Evolutionary conservation across 2,113 vertebrate species (phyloP).

Genomic region (Terrapene triunguis): DNA sequence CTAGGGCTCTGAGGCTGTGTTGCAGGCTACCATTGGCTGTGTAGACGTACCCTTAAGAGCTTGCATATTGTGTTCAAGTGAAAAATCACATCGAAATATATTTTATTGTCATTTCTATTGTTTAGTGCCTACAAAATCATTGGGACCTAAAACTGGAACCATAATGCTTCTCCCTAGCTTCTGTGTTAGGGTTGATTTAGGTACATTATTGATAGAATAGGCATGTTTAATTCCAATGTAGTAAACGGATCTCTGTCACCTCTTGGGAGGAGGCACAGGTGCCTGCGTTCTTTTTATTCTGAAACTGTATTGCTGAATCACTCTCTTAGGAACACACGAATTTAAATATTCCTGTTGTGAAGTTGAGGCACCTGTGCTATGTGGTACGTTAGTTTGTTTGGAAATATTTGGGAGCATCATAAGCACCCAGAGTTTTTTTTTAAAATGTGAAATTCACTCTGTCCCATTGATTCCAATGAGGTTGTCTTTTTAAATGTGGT

Average conservation of each 20-base stretch:
- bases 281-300: background rate
- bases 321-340: background rate
- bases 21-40: background rate
- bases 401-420: conserved; percentile 58
- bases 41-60: background rate
- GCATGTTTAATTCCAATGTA: background rate
- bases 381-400: conserved; percentile 45
- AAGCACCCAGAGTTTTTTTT: conserved; percentile 41
- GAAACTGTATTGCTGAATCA: background rate
- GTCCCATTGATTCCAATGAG: background rate
- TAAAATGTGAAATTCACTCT: conserved; percentile 45
- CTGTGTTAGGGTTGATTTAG: rapidly evolving
- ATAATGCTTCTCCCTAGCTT: background rate
- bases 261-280: background rate
- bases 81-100: background rate
- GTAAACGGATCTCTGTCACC: background rate
- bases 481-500: conserved; percentile 8
- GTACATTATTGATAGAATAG: background rate
- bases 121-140: background rate
- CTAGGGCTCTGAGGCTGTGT: background rate
- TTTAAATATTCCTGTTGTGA: background rate
- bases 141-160: background rate
- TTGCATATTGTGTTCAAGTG: background rate
- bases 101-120: background rate
- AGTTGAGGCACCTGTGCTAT: conserved; percentile 18